A percentile compares a stretch with the other conserved stretches of the same genome.
These are phyloP conservation scores for Hydrozoanthus gracilis DNA, from an alignment of 92 coral and sea anemone species.

Conservation along the genomic window DNA sequence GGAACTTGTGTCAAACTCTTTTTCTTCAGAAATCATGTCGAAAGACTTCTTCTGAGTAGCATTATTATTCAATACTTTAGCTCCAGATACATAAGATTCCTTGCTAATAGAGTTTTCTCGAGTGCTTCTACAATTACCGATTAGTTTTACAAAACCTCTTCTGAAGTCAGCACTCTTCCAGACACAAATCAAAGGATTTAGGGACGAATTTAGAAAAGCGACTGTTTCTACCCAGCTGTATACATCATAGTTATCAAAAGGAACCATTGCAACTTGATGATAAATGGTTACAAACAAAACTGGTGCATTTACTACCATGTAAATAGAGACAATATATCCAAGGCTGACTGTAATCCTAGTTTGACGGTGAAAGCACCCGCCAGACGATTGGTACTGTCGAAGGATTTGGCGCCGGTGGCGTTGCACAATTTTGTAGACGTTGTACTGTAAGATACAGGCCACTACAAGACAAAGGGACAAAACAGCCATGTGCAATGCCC, in stretches of 20 bases:
- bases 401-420: constrained; percentile 67
- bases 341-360: constrained; percentile 67
- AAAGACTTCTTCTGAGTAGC: constrained; percentile 2
- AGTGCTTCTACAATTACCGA: constrained; percentile 39
- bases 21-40: constrained; percentile 32
- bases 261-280: constrained; percentile 68
- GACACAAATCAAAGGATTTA: constrained; percentile 80
- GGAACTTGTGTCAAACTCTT: constrained; percentile 31
- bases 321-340: constrained; percentile 79
- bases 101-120: constrained; percentile 3
- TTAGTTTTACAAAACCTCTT: constrained; percentile 53
- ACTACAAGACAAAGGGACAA: constrained; percentile 66
- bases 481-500: constrained; percentile 61
- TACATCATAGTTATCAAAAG: constrained; percentile 59
- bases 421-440: constrained; percentile 58
- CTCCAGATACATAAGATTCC: constrained; percentile 31
- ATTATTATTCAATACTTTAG: neutral
- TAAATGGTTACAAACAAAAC: constrained; percentile 70
- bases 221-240: constrained; percentile 83
- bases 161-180: constrained; percentile 73
- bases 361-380: constrained; percentile 57
- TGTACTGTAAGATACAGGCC: constrained; percentile 61
- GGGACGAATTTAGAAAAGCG: constrained; percentile 77
- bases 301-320: constrained; percentile 72
- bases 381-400: constrained; percentile 51